phyloP scores from a whole-genome alignment of 2,888 invertebrate genomes.

The Seira musarum region DNA sequence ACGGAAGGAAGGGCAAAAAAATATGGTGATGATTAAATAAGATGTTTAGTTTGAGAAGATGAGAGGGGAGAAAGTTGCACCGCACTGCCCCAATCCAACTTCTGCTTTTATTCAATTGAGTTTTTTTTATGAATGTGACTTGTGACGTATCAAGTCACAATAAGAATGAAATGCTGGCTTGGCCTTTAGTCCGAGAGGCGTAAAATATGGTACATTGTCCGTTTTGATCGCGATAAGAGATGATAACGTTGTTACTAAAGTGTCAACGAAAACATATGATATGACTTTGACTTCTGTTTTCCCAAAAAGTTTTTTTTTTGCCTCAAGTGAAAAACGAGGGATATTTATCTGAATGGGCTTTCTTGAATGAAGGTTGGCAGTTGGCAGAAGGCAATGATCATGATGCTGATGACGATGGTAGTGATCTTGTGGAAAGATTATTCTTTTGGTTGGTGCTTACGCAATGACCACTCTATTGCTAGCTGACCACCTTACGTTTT shows the following conservation, averaged over 20 bases:
- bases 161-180: too few relatives aligned
- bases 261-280: background rate
- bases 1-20: constrained; percentile 33
- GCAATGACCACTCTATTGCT: background rate
- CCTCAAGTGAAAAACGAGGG: too few relatives aligned
- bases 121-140: too few relatives aligned
- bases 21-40: constrained; percentile 32
- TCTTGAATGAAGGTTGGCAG: too few relatives aligned
- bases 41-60: background rate
- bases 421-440: constrained; percentile 21
- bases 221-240: background rate
- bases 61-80: constrained; percentile 2
- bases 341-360: too few relatives aligned
- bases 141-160: too few relatives aligned
- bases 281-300: background rate
- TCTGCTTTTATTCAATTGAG: too few relatives aligned
- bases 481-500: too few relatives aligned
- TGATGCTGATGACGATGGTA: constrained; percentile 8
- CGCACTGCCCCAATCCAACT: too few relatives aligned
- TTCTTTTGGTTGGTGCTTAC: background rate
- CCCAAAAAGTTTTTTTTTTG: too few relatives aligned
- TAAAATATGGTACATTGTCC: background rate
- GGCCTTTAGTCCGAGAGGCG: too few relatives aligned
- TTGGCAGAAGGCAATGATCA: background rate
- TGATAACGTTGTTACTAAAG: background rate